phyloP scores from a whole-genome alignment of 2,888 invertebrate species.

The Orthonevra nobilis region DNA sequence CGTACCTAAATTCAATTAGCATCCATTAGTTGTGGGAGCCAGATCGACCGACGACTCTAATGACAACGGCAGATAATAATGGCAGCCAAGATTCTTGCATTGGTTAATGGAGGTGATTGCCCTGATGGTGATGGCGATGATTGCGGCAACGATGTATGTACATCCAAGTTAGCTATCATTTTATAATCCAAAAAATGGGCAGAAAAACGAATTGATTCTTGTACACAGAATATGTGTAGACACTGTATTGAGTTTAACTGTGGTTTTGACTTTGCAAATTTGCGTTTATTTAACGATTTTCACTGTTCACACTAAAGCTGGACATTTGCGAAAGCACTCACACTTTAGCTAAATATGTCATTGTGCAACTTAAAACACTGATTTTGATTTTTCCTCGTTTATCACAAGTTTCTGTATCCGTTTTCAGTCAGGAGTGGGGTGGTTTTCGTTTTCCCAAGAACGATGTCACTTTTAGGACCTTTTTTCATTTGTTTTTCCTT shows the following conservation, averaged over 20 bases:
- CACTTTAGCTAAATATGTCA: slow-evolving; percentile 54
- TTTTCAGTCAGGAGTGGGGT: slow-evolving; percentile 56
- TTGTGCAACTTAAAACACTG: slow-evolving; percentile 58
- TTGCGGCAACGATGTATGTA: slow-evolving; percentile 36
- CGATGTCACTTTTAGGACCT: slow-evolving; percentile 48
- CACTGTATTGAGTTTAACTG: slow-evolving; percentile 26
- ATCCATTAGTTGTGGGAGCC: slow-evolving; percentile 63
- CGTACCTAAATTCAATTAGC: slow-evolving; percentile 66
- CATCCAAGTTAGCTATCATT: slow-evolving; percentile 55
- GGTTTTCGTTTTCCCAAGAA: slow-evolving; percentile 38
- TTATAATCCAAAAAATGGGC: slow-evolving; percentile 63
- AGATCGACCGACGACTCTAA: slow-evolving; percentile 17
- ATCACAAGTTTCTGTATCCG: slow-evolving; percentile 67
- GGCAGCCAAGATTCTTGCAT: slow-evolving; percentile 41
- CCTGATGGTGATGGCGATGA: slow-evolving; percentile 34
- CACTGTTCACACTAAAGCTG: slow-evolving; percentile 36
- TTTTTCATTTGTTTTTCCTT: no score
- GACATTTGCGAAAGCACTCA: slow-evolving; percentile 47
- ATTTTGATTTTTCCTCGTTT: slow-evolving; percentile 25
- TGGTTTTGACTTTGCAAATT: slow-evolving; percentile 37
- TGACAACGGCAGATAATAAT: slow-evolving; percentile 35
- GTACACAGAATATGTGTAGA: not conserved
- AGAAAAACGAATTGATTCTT: slow-evolving; percentile 20
- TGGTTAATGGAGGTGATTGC: slow-evolving; percentile 49
- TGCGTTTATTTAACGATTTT: slow-evolving; percentile 16